These are phyloP conservation scores for Anguilla megastoma DNA, from an alignment of 2,797 vertebrate species.

Conservation along the genomic window DNA sequence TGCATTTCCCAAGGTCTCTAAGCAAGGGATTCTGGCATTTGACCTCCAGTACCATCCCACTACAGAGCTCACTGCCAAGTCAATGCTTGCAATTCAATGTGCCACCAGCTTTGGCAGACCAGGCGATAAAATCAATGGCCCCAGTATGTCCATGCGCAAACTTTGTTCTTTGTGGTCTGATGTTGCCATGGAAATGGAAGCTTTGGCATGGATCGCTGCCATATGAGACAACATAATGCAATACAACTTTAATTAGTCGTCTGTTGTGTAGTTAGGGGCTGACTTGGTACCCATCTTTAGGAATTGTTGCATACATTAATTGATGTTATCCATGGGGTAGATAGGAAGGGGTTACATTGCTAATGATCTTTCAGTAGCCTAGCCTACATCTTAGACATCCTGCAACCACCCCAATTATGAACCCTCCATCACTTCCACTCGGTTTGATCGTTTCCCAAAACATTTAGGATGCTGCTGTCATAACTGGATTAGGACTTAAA, in stretches of 20 bases:
- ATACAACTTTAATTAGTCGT: constrained; percentile 39
- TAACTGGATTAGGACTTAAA: too few relatives aligned
- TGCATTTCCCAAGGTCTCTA: constrained; percentile 8
- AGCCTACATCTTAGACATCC: background rate
- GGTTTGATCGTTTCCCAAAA: background rate
- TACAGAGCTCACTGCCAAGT: constrained; percentile 44
- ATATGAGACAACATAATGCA: constrained; percentile 30
- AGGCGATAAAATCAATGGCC: constrained; percentile 65
- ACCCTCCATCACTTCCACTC: background rate
- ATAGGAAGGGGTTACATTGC: background rate
- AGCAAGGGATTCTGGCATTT: background rate
- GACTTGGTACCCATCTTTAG: constrained; percentile 1
- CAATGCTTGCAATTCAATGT: constrained; percentile 60
- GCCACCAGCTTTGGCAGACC: constrained; percentile 61
- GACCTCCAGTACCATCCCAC: constrained; percentile 47
- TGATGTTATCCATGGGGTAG: background rate
- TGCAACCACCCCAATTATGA: background rate
- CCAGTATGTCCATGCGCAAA: constrained; percentile 58
- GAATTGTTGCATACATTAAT: background rate
- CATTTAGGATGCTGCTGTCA: background rate
- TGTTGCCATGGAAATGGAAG: constrained; percentile 40
- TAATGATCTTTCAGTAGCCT: background rate
- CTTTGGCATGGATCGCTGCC: constrained; percentile 21
- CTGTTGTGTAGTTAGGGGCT: constrained; percentile 24
- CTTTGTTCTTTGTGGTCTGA: constrained; percentile 35